These are phyloP conservation scores for Muschampia plurimacula DNA, from an alignment of 2,888 invertebrate genomes.

Conservation along the genomic window DNA sequence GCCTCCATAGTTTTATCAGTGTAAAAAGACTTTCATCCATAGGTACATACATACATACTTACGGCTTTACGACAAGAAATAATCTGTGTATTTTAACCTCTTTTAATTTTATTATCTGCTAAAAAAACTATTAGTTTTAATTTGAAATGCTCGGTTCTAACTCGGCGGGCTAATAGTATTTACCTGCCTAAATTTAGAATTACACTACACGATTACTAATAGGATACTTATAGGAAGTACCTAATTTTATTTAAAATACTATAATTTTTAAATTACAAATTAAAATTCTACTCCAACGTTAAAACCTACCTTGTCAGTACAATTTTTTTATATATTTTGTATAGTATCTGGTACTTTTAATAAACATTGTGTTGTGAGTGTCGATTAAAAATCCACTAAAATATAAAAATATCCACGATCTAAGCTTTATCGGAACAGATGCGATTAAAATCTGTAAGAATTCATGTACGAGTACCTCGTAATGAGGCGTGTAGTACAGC, in stretches of 20 bases:
- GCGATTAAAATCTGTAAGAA: slow-evolving; percentile 74
- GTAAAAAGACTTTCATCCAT: neutral
- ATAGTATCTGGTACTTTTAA: neutral
- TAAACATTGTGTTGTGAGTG: neutral
- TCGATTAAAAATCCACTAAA: too few relatives aligned
- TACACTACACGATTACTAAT: too few relatives aligned
- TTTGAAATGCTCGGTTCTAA: too few relatives aligned
- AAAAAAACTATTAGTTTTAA: too few relatives aligned
- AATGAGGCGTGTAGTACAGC: slow-evolving; percentile 56
- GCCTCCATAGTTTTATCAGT: slow-evolving; percentile 10
- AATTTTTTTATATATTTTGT: too few relatives aligned
- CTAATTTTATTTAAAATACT: too few relatives aligned
- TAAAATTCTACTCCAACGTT: too few relatives aligned
- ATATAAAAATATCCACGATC: neutral
- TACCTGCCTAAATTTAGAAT: too few relatives aligned
- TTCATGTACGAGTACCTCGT: slow-evolving; percentile 58
- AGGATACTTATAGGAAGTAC: too few relatives aligned
- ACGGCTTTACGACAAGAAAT: neutral
- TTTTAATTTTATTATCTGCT: neutral
- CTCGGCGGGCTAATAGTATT: too few relatives aligned
- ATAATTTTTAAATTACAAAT: too few relatives aligned
- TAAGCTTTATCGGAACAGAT: slow-evolving; percentile 44
- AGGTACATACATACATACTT: neutral
- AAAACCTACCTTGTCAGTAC: too few relatives aligned
- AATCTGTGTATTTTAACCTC: neutral